Conservation (phyloP, 2,113 vertebrate species). For the Poicephalus gulielmi region DNA sequence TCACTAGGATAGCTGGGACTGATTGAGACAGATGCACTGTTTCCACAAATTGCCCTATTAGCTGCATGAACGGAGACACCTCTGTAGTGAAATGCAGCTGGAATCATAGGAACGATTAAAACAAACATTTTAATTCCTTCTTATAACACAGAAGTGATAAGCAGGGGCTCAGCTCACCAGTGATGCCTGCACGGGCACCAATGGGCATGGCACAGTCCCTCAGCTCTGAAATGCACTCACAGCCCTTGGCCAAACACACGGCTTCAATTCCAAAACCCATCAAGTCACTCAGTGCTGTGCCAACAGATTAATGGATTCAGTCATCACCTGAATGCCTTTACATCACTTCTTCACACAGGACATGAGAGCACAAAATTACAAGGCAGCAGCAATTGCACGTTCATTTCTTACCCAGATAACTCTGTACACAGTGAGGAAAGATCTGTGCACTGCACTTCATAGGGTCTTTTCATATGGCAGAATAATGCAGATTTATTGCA, state of each 20-base stretch:
- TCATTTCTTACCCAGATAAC: background rate
- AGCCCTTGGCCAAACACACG: background rate
- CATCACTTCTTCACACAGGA: background rate
- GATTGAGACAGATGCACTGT: background rate
- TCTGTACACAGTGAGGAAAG: background rate
- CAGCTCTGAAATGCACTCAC: background rate
- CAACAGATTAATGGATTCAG: background rate
- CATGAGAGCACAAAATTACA: background rate
- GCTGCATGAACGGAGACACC: background rate
- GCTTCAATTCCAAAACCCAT: background rate
- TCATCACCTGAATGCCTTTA: background rate
- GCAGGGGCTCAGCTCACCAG: background rate
- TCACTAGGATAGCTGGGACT: background rate
- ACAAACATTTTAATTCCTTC: background rate
- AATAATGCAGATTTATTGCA: slow-evolving; percentile 20
- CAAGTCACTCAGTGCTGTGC: background rate
- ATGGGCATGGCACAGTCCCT: background rate
- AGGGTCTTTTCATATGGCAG: background rate
- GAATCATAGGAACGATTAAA: background rate
- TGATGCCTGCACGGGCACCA: fast-evolving
- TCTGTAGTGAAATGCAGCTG: background rate
- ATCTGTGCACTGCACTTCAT: background rate
- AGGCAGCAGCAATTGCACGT: background rate
- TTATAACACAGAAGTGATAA: background rate
- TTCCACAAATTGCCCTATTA: background rate